Evolutionary conservation across 2,113 vertebrate species (phyloP).

Genomic region (Siniperca knerii): DNA sequence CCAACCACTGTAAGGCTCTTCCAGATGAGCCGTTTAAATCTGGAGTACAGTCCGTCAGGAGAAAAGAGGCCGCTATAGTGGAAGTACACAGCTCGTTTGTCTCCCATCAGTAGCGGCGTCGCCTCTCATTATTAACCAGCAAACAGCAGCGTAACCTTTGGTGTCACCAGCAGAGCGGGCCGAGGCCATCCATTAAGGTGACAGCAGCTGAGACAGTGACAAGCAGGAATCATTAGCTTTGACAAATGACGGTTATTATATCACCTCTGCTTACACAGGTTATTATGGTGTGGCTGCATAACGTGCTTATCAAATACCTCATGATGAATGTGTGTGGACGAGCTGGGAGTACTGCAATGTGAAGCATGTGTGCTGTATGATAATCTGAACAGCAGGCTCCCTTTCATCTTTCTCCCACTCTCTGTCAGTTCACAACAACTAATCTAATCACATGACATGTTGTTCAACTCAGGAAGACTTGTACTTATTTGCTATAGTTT

Average conservation of each 20-base stretch:
- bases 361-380: background rate
- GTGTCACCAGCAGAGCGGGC: conserved; percentile 46
- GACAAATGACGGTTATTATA: conserved; percentile 68
- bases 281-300: conserved; percentile 23
- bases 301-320: conserved; percentile 38
- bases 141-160: conserved; percentile 58
- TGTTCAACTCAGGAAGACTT: too few species aligned
- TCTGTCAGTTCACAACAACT: background rate
- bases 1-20: background rate
- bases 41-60: conserved; percentile 4
- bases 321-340: conserved; percentile 19
- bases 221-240: conserved; percentile 65
- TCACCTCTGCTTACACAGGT: conserved; percentile 65
- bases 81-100: conserved; percentile 51
- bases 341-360: background rate
- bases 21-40: conserved; percentile 17
- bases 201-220: conserved; percentile 45
- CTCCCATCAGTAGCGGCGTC: conserved; percentile 33
- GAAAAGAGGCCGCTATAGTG: background rate
- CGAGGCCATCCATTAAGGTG: conserved; percentile 43
- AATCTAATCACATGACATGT: background rate
- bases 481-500: background rate
- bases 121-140: conserved; percentile 59
- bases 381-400: background rate
- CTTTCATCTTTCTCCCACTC: background rate